Base-by-base conservation (phyloP, 2,113 vertebrate genomes). In the Lophura nycthemera region DNA sequence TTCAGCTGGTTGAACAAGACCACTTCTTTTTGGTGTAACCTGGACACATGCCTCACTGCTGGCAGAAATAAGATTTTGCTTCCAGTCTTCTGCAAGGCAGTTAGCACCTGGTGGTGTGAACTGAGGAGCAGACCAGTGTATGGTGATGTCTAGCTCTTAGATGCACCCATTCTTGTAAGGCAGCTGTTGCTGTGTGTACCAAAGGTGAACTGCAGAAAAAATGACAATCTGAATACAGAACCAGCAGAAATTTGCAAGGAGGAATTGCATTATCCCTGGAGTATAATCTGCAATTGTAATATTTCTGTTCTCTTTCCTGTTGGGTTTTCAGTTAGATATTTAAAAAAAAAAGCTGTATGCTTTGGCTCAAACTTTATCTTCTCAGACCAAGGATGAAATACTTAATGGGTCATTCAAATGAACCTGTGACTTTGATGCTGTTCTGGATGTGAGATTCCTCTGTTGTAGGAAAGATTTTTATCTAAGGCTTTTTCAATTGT, bases 41-140 rank as follows among this genome's bases (percentile, higher is more conserved):
- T 5, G 69, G 66, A 14, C 19, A 12, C 4, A 4, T 11, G 7
- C 6, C 10, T 71, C 12, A 20, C 70, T 80, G 14, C 17, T 10
- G 57, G 47, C 32, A 89, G 56, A 64, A 70, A 5, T 40, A 36
- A 48, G 32, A 34, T 20, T 81, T 84, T 0, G 0, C 64, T 91
- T 34, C 70, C 40, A n/a, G 17, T n/a, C n/a, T 64, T 3, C 11
- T 93, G 32, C 21, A 27, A 81, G 71, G 42, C 1, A 15, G 22
- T 3, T 40, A 59, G 13, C 8, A 29, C 17, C 29, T 5, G 43
- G 36, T 47, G 38, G 57, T 0, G 1, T 16, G 34, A 18, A 4
- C 0, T 1, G 3, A 75, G 45, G n/a, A 67, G 40, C 6, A 72
- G 50, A 29, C 18, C 43, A 59, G 13, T 1, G 0, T 6, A 43